Evolutionary conservation across 2,113 vertebrate genomes (phyloP).

Genomic region (Xyliphius kryptos): DNA sequence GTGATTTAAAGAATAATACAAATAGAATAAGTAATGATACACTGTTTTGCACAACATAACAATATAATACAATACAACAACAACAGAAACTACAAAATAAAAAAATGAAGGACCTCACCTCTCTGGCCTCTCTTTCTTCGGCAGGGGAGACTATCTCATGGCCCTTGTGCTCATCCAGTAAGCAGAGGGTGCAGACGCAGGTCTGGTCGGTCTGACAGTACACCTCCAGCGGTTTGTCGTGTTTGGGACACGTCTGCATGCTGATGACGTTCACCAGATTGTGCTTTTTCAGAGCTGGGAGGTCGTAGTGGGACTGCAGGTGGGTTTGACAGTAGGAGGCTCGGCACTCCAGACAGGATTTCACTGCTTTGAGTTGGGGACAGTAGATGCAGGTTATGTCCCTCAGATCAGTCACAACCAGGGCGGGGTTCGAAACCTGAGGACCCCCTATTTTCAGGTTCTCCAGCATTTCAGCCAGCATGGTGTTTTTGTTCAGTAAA

Average conservation of each 20-base stretch:
- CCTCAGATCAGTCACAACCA: not conserved
- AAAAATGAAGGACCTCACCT: conserved; percentile 20
- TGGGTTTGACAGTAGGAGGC: conserved; percentile 30
- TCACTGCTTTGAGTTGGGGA: conserved; percentile 23
- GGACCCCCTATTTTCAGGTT: not conserved
- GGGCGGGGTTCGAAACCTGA: not conserved
- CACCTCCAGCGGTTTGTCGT: conserved; percentile 41
- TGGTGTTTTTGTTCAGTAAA: conserved; percentile 30
- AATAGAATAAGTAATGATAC: too few relatives aligned
- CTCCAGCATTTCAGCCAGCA: conserved; percentile 37
- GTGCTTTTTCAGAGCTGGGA: conserved; percentile 32
- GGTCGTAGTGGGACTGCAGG: conserved; percentile 20
- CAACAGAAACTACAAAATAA: not conserved
- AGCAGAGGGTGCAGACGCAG: conserved; percentile 39
- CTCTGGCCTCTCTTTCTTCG: conserved; percentile 28
- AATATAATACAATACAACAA: not conserved
- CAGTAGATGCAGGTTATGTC: conserved; percentile 35
- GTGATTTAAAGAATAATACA: too few relatives aligned
- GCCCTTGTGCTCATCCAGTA: conserved; percentile 38
- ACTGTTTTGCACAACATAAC: too few relatives aligned
- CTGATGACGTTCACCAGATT: conserved; percentile 23
- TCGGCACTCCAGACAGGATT: conserved; percentile 33
- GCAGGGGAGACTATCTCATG: conserved; percentile 38
- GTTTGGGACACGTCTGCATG: conserved; percentile 24
- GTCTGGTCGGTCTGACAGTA: conserved; percentile 42